These are phyloP conservation scores for Acestrorhynchus altus DNA, from an alignment of 2,797 vertebrate species.

Conservation along the genomic window DNA sequence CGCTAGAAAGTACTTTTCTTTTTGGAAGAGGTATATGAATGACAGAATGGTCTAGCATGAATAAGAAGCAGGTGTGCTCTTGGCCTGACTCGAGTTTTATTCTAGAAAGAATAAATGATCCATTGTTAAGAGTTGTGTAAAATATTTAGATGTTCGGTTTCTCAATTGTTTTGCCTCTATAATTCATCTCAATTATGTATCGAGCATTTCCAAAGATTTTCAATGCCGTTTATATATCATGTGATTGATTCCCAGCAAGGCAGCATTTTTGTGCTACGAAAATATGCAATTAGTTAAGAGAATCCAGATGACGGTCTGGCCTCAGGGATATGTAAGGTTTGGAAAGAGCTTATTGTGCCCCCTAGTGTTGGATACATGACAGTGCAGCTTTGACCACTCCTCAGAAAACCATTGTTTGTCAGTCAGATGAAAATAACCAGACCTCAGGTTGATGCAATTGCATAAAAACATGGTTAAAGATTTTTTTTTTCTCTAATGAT, in stretches of 20 bases:
- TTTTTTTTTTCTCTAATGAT: slow-evolving; percentile 26
- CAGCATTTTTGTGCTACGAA: slow-evolving; percentile 45
- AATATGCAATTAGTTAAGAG: slow-evolving; percentile 53
- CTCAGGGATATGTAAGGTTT: slow-evolving; percentile 60
- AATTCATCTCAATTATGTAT: slow-evolving; percentile 59
- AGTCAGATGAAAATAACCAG: no score
- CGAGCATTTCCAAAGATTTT: slow-evolving; percentile 63
- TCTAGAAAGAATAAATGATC: slow-evolving; percentile 33
- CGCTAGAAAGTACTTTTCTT: slow-evolving; percentile 24
- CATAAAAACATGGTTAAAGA: slow-evolving; percentile 18
- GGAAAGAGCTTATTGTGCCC: slow-evolving; percentile 55
- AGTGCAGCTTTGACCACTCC: slow-evolving; percentile 25
- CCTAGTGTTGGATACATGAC: slow-evolving; percentile 53
- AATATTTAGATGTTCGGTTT: slow-evolving; percentile 27
- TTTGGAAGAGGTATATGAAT: slow-evolving; percentile 34
- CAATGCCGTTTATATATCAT: slow-evolving; percentile 48
- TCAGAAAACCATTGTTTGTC: not conserved
- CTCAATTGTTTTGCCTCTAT: slow-evolving; percentile 46
- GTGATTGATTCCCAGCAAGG: slow-evolving; percentile 47
- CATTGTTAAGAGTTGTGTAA: slow-evolving; percentile 29
- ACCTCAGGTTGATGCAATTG: slow-evolving; percentile 58
- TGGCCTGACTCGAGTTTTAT: slow-evolving; percentile 42
- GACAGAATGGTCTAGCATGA: slow-evolving; percentile 37
- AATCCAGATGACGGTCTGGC: slow-evolving; percentile 55
- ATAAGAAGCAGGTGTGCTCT: slow-evolving; percentile 50